Base-by-base conservation (phyloP, 30 jellyfish, hydroid and myxozoan species). In the Hydractinia symbiolongicarpus region DNA sequence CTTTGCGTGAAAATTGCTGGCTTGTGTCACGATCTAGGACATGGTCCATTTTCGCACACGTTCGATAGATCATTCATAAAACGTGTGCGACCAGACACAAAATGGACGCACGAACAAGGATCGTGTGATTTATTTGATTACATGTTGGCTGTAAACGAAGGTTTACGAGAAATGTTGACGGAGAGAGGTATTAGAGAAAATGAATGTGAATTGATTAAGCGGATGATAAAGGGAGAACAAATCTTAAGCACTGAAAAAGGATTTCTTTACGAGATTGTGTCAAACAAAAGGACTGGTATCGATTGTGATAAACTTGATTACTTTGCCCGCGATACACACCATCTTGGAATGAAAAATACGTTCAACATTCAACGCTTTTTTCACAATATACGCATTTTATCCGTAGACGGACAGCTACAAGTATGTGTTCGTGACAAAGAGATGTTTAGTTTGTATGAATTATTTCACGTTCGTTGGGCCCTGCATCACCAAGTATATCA, bases 21-120 rank as follows among this genome's bases (percentile, higher is more conserved):
- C 9, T 70, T 94, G 5, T 88, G 97, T 66, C 99, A 94, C 81
- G 99, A 94, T 79, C 81, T 94, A 60, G 99, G 98, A 14, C 98
- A 92, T 86, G 98, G 98, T 13, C 96, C 98, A 5, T 92, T 86
- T 54, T 92, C 98, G 7, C 98, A 92, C 70, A 83, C 87, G 50
- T 92, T 83, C 77, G 98, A 92, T 78, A 95, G 96, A 50, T 81
- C 73, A 66, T 89, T 78, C 77, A 74, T 82, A 75, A 79, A 58
- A 62, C 80, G 8, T 7, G 55, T 79, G 8, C 54, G 50, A 30
- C 96, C 96, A 1, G 86, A 56, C 8, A 61, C 88, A 57, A 55
- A 44, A 4, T 92, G 96, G 99, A 66, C 78, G 3, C 99, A 93
- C 69, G 99, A 93, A 64, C 76, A 84, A 78, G 95, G 86, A 13